Conservation (phyloP, 2,888 invertebrate species). For the Agriopis aurantiaria region DNA sequence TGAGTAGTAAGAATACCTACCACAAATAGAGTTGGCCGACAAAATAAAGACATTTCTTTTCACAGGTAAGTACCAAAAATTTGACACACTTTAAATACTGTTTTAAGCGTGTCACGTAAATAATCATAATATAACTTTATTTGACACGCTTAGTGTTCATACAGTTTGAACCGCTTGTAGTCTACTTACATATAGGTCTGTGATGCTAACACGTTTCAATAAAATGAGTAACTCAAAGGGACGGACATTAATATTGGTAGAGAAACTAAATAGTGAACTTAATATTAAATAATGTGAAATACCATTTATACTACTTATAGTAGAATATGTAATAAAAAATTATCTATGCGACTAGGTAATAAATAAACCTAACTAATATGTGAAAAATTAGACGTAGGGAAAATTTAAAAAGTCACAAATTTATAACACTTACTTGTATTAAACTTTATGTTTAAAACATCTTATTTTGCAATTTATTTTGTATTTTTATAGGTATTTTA, state of each 20-base stretch:
- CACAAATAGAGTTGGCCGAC: too few relatives aligned
- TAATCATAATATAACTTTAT: too few relatives aligned
- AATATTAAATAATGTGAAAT: slow-evolving; percentile 6
- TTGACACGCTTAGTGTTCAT: too few relatives aligned
- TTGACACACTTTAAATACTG: too few relatives aligned
- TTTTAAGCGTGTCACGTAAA: too few relatives aligned
- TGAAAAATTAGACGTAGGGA: not conserved
- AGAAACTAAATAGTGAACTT: slow-evolving; percentile 5
- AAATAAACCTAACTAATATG: not conserved
- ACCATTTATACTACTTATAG: not conserved
- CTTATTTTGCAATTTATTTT: not conserved
- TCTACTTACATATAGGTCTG: too few relatives aligned
- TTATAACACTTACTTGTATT: too few relatives aligned
- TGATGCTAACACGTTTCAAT: not conserved
- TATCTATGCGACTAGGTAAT: slow-evolving; percentile 15
- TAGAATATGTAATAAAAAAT: slow-evolving; percentile 5
- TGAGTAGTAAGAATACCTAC: too few relatives aligned
- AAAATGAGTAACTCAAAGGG: slow-evolving; percentile 31
- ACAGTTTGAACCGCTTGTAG: too few relatives aligned
- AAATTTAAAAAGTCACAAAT: not conserved
- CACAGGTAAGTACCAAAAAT: too few relatives aligned
- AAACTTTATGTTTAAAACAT: too few relatives aligned
- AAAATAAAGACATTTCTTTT: too few relatives aligned
- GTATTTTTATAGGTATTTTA: not conserved
- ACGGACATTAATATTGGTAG: slow-evolving; percentile 13